Base-by-base conservation (phyloP, 2,797 vertebrate genomes). In the Pempheris klunzingeri region DNA sequence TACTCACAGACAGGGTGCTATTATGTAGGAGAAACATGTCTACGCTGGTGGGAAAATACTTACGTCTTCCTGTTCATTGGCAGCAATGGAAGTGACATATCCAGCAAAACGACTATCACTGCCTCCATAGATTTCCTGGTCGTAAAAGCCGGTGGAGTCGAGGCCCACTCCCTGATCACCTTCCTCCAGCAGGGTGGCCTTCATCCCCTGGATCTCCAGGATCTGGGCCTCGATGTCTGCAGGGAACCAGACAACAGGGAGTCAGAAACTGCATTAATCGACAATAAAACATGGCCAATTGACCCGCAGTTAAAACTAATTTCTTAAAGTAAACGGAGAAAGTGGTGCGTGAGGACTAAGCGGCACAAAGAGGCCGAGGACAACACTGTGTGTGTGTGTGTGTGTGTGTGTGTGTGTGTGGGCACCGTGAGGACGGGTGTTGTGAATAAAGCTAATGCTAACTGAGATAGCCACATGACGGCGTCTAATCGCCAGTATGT, bases 61-160 rank as follows among this genome's bases (percentile, higher is more conserved):
- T 92, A 98, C 98, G 58, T 99, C 98, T 92, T 99, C 98, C 90
- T 99, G 96, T 82, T 99, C 98, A 75, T 97, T 99, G 74, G 98
- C 97, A 75, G 98, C 98, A 53, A 99, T 99, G 44, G 98, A 99
- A 34, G 98, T 99, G 82, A 99, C 97, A 1, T 99, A 99, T 86
- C 98, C 98, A 76, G 95, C 96, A 92, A 99, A 99, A 64, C 98
- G 96, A 84, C 97, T 99, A 87, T 99, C 98, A 53, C 96, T 99
- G 86, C 98, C 98, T 54, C 97, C 98, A 50, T 99, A 99, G 85
- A 99, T 99, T 90, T 99, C 98, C 89, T 98, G 98, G 87, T 99
- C 98, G 62, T 95, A 99, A 80, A 98, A 98, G 20, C 98, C 98
- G 47, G 98, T 99, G 63, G 98, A 99, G 90, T 97, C 98, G 46